These are phyloP conservation scores for Saccostrea cuccullata DNA, from an alignment of 1,140 invertebrate species.

Conservation along the genomic window DNA sequence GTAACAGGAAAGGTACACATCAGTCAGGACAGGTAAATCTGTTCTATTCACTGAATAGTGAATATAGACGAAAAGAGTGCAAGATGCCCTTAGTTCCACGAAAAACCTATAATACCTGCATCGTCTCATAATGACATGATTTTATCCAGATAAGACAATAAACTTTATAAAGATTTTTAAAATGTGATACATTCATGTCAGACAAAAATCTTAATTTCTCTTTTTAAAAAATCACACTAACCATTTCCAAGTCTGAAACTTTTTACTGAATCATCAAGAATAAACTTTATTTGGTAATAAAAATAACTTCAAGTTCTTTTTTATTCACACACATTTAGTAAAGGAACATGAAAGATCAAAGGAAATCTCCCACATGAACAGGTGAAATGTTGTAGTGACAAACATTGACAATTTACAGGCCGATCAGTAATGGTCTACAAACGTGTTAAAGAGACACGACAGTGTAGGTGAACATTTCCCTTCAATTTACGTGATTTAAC, in stretches of 20 bases:
- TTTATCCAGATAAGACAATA: not conserved
- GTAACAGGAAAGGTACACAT: conserved; percentile 49
- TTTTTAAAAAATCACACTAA: not conserved
- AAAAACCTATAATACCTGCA: not conserved
- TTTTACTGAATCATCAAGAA: too few species aligned
- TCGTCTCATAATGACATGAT: not conserved
- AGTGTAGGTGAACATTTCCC: not conserved
- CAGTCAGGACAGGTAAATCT: not conserved
- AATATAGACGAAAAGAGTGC: too few species aligned
- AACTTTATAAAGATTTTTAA: too few species aligned
- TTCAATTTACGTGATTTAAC: not conserved
- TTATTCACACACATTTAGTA: not conserved
- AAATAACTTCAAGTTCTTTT: not conserved
- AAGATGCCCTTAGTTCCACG: not conserved
- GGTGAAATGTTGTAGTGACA: not conserved
- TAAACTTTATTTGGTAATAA: not conserved
- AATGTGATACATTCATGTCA: not conserved
- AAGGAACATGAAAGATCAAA: not conserved
- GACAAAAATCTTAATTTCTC: too few species aligned
- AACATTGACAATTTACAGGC: not conserved
- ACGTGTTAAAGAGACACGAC: not conserved
- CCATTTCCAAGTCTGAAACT: too few species aligned
- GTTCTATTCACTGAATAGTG: too few species aligned
- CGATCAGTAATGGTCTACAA: not conserved
- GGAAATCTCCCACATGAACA: not conserved